A percentile compares a stretch with the other conserved stretches of the same genome.
Conservation (phyloP, 1,140 invertebrate species). For the Drosophila kurseongensis region DNA sequence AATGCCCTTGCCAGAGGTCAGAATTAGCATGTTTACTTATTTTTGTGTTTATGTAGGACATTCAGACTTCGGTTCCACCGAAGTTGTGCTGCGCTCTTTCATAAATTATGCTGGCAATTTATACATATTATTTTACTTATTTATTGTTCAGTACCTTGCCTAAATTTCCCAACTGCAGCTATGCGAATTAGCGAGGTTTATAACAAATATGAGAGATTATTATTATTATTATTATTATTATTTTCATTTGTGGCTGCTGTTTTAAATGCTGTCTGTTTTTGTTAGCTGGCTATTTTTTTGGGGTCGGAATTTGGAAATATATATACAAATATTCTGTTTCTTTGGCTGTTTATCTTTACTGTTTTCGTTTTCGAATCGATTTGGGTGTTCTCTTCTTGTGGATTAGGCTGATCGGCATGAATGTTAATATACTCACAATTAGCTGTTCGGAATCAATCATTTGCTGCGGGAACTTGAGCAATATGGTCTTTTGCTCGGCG, state of each 20-base stretch:
- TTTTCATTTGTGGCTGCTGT: constrained; percentile 17
- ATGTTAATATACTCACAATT: constrained; percentile 66
- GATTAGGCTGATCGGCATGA: not conserved
- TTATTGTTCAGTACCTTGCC: constrained; percentile 76
- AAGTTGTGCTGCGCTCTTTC: not conserved
- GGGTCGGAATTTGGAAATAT: constrained; percentile 24
- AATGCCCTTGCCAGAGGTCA: constrained; percentile 18
- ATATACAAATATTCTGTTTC: constrained; percentile 2
- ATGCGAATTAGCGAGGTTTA: constrained; percentile 45
- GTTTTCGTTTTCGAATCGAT: constrained; percentile 39
- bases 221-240: constrained; percentile 44
- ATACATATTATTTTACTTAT: constrained; percentile 26
- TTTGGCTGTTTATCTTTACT: constrained; percentile 26
- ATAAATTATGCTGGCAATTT: constrained; percentile 19
- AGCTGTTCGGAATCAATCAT: constrained; percentile 79
- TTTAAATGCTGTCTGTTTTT: constrained; percentile 29
- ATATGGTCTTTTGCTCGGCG: constrained; percentile 80
- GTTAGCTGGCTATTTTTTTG: constrained; percentile 14
- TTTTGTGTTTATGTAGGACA: constrained; percentile 1
- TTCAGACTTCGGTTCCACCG: constrained; percentile 22
- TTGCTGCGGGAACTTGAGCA: constrained; percentile 80
- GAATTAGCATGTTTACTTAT: no score
- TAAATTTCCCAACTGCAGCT: constrained; percentile 84
- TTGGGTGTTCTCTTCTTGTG: constrained; percentile 12
- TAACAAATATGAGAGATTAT: constrained; percentile 63